phyloP scores from a whole-genome alignment of 2,113 vertebrate species.

The Aegotheles bennettii region DNA sequence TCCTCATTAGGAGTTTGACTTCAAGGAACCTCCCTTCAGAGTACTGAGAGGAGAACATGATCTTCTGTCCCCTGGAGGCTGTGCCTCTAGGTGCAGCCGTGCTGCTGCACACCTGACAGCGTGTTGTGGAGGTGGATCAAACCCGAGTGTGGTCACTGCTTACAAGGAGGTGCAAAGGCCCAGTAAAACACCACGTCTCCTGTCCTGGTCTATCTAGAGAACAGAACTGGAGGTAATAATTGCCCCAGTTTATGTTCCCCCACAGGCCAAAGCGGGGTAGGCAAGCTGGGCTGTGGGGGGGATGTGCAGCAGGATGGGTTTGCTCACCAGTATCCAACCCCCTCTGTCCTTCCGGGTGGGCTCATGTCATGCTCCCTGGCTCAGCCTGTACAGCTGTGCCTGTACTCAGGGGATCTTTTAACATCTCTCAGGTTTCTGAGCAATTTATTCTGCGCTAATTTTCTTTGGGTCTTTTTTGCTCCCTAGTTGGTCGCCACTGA shows the following conservation, averaged over 20 bases:
- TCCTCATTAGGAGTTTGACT: not conserved
- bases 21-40: not conserved
- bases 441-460: not conserved
- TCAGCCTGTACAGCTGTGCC: not conserved
- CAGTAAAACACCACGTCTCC: too few relatives aligned
- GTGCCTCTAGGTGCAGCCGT: too few relatives aligned
- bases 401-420: not conserved
- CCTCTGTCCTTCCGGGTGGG: not conserved
- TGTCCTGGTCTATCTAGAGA: too few relatives aligned
- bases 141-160: too few relatives aligned
- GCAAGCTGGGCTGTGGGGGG: too few relatives aligned
- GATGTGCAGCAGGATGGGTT: not conserved
- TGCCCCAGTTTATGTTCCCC: too few relatives aligned
- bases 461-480: not conserved
- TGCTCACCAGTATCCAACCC: not conserved
- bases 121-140: too few relatives aligned
- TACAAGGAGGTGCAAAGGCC: too few relatives aligned
- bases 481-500: not conserved
- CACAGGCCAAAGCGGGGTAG: too few relatives aligned
- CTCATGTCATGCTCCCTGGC: not conserved
- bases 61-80: not conserved
- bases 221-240: too few relatives aligned
- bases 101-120: too few relatives aligned
- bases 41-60: not conserved
- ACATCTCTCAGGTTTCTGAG: not conserved